Evolutionary conservation across 2,888 invertebrate species (phyloP).

Genomic region (Bembecia ichneumoniformis): DNA sequence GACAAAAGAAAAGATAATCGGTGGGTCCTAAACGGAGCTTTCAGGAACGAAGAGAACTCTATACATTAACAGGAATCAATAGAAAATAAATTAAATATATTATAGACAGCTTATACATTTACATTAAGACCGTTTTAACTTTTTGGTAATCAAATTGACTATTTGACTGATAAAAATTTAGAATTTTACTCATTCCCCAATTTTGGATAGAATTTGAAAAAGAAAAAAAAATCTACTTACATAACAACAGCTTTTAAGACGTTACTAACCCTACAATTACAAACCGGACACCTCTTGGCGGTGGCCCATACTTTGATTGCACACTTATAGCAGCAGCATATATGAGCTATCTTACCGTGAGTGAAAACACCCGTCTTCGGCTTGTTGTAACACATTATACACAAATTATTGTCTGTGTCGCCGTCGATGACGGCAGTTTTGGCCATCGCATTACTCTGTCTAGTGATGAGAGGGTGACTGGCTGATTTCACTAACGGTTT

Average conservation of each 20-base stretch:
- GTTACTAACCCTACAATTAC: slow-evolving; percentile 78
- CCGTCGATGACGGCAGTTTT: slow-evolving; percentile 30
- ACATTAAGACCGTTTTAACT: too few species aligned
- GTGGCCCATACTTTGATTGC: slow-evolving; percentile 77
- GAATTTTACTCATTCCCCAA: too few species aligned
- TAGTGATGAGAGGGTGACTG: slow-evolving; percentile 53
- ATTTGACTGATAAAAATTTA: too few species aligned
- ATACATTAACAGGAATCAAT: too few species aligned
- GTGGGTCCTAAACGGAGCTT: too few species aligned
- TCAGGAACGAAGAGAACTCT: too few species aligned
- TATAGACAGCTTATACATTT: too few species aligned
- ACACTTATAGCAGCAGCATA: slow-evolving; percentile 80
- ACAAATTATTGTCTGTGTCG: slow-evolving; percentile 49
- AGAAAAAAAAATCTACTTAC: slow-evolving; percentile 23
- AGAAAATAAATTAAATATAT: too few species aligned
- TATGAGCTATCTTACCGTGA: slow-evolving; percentile 76
- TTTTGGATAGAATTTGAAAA: background rate
- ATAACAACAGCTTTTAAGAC: slow-evolving; percentile 74
- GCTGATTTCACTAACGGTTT: slow-evolving; percentile 44
- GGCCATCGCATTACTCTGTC: slow-evolving; percentile 16
- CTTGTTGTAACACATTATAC: slow-evolving; percentile 74
- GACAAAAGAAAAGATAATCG: too few species aligned
- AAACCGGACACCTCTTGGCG: slow-evolving; percentile 77
- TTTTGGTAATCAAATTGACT: too few species aligned
- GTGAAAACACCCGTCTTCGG: slow-evolving; percentile 80